These are phyloP conservation scores for Callyntrura guangdongensis DNA, from an alignment of 2,888 invertebrate genomes.

Conservation along the genomic window DNA sequence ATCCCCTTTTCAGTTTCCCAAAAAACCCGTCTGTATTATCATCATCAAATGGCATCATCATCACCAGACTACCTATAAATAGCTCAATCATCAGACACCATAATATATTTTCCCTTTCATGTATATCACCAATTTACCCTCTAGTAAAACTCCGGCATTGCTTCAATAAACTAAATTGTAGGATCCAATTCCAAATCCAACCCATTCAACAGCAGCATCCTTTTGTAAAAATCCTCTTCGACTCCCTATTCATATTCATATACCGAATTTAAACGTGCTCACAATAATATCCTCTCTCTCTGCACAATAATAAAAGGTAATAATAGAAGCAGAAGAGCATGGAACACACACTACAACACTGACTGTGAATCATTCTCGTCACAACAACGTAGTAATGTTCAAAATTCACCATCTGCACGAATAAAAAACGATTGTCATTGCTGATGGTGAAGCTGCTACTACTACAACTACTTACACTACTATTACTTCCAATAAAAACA, in stretches of 20 bases:
- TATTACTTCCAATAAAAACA: not conserved
- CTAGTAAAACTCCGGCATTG: constrained; percentile 33
- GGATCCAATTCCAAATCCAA: constrained; percentile 78
- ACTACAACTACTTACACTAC: no score
- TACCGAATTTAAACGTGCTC: constrained; percentile 36
- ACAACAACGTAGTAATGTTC: constrained; percentile 3
- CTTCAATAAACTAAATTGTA: constrained; percentile 63
- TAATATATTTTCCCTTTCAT: not conserved
- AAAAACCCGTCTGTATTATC: constrained; percentile 17
- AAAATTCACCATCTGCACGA: constrained; percentile 64
- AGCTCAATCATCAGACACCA: constrained; percentile 39
- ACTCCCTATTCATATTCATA: constrained; percentile 65
- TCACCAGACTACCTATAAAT: not conserved
- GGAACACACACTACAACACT: not conserved
- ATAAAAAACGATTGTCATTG: constrained; percentile 67
- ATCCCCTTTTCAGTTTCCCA: constrained; percentile 36
- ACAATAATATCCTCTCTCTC: constrained; percentile 35
- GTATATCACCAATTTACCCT: not conserved
- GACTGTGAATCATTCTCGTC: constrained; percentile 8
- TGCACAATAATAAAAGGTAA: constrained; percentile 24
- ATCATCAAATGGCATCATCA: no score
- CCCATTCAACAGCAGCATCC: constrained; percentile 70
- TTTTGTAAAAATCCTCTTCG: constrained; percentile 44
- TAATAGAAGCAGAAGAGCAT: not conserved
- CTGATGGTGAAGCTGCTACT: not conserved